Evolutionary conservation across 2,797 vertebrate genomes (phyloP), one percentile per base, ranked within the genome.

Genomic region (Helarctos malayanus): DNA sequence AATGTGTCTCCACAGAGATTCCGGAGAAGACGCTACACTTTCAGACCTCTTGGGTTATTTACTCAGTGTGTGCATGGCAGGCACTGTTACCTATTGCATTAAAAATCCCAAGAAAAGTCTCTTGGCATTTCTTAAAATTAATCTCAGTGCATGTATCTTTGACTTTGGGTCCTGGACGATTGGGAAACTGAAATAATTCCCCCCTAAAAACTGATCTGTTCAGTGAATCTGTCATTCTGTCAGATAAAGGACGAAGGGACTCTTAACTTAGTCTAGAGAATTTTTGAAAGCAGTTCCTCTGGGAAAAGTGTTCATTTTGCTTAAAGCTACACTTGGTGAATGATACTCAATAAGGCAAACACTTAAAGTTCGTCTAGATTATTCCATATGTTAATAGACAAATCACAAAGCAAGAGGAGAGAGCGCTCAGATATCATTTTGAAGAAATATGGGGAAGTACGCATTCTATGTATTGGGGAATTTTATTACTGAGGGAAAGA

Each of bases 281-380:
- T 75, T 68, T 93, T 92, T 78, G 41, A 27, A 92, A 86, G 32
- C n/a, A 87, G 11, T 86, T 96, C 10, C 11, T 91, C 95, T 76
- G 81, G 68, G 29, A 65, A 76, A 89, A 68, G 7, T 78, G 14
- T 82, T 96, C 18, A 49, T 87, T 95, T 91, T 93, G 57, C n/a
- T 95, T 84, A 94, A 97, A 96, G 86, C 63, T 88, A 56, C 21
- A 93, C 6, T 93, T 75, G 41, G 57, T 81, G 61, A 95, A 94
- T 91, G 59, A 92, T 92, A 35, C 8, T 59, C 57, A 96, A 27
- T 4, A 95, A 57, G 18, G 25, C 0, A 80, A 68, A 63, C 29
- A 90, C 9, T 89, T 87, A 75, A 87, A 81, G 13, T 82, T 92
- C 29, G 86, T 82, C 38, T 47, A 86, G 91, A 59, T 45, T 59